These are phyloP conservation scores for Cyclargus thomasi DNA, from an alignment of 1,140 invertebrate genomes.

Conservation along the genomic window DNA sequence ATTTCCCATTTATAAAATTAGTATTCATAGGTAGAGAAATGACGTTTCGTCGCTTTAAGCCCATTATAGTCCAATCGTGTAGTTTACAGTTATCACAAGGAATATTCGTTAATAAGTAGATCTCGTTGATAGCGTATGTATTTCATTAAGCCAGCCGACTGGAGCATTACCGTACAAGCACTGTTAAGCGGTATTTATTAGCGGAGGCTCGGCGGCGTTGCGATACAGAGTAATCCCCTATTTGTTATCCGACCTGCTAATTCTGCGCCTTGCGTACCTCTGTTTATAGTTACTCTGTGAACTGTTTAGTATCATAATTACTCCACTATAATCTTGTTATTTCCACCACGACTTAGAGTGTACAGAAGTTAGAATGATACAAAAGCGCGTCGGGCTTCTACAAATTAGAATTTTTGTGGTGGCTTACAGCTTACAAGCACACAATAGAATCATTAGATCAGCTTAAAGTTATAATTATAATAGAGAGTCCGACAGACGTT, in stretches of 20 bases:
- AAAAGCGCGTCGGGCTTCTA: too few relatives aligned
- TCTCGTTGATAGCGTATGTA: background rate
- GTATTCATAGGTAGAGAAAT: too few relatives aligned
- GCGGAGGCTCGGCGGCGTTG: conserved; percentile 19
- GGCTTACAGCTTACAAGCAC: too few relatives aligned
- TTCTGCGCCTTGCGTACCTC: conserved; percentile 22
- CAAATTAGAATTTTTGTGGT: too few relatives aligned
- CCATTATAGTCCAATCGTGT: too few relatives aligned
- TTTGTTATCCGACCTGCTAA: conserved; percentile 33
- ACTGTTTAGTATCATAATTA: background rate
- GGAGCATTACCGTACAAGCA: conserved; percentile 22
- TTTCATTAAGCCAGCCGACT: conserved; percentile 17
- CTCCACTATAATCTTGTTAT: background rate
- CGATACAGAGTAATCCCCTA: conserved; percentile 31
- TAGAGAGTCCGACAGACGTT: too few relatives aligned
- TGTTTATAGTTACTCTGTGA: conserved; percentile 9
- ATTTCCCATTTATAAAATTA: too few relatives aligned
- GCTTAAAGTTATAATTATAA: too few relatives aligned
- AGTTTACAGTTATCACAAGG: too few relatives aligned
- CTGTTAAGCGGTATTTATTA: conserved; percentile 33
- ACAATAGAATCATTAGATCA: too few relatives aligned
- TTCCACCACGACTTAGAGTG: background rate
- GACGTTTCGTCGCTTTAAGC: too few relatives aligned
- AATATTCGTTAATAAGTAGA: background rate
- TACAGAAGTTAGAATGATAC: too few relatives aligned